These are phyloP conservation scores for Drosophila fulvimacula DNA, from an alignment of 2,888 invertebrate species.

Conservation along the genomic window DNA sequence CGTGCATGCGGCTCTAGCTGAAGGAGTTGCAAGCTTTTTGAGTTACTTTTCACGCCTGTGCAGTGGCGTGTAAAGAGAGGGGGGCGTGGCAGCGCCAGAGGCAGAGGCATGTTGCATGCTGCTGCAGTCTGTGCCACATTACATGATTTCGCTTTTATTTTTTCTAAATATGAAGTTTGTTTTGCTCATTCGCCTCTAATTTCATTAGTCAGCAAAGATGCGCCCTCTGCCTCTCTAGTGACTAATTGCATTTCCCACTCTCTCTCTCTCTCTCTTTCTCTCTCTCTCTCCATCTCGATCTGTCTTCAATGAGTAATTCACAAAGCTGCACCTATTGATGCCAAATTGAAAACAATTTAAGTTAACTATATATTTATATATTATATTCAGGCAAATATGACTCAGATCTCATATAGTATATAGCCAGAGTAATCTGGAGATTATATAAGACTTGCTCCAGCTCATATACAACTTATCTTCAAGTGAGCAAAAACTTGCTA, in stretches of 20 bases:
- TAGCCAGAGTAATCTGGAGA: not conserved
- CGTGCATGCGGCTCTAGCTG: slow-evolving; percentile 39
- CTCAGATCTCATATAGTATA: not conserved
- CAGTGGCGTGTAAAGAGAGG: slow-evolving; percentile 42
- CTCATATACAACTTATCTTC: not conserved
- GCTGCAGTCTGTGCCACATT: slow-evolving; percentile 19
- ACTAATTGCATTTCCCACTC: slow-evolving; percentile 27
- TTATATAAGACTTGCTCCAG: not conserved
- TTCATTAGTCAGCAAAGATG: slow-evolving; percentile 53
- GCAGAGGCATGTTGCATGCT: slow-evolving; percentile 7
- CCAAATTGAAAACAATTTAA: slow-evolving; percentile 17
- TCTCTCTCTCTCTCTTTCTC: not conserved
- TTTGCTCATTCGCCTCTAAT: slow-evolving; percentile 36
- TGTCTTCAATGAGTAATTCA: slow-evolving; percentile 36
- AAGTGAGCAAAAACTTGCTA: not conserved
- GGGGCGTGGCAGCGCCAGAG: not conserved
- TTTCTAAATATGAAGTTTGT: not conserved
- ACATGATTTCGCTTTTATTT: slow-evolving; percentile 39
- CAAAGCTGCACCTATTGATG: slow-evolving; percentile 31
- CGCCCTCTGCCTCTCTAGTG: slow-evolving; percentile 1
- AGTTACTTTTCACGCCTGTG: slow-evolving; percentile 62
- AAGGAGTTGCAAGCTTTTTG: slow-evolving; percentile 13
- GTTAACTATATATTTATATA: not conserved
- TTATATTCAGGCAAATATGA: not conserved
- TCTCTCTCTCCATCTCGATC: not conserved